These are phyloP conservation scores for Drosophila serrata DNA, from an alignment of 1,140 invertebrate genomes.

Conservation along the genomic window DNA sequence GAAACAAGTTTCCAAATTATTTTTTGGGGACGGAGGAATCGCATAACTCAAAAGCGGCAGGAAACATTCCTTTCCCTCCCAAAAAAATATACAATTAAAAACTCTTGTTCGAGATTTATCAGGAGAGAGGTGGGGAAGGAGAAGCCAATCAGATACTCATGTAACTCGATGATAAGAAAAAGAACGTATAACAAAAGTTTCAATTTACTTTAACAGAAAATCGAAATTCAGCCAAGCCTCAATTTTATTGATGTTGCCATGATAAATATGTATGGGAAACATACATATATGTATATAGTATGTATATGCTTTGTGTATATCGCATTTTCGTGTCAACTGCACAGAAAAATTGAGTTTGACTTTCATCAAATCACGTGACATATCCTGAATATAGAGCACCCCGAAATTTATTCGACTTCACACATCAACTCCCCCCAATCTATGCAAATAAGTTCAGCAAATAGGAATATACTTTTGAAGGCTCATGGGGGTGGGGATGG, in stretches of 20 bases:
- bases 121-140: not conserved
- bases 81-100: constrained; percentile 66
- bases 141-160: constrained; percentile 52
- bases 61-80: constrained; percentile 41
- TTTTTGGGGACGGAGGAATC: constrained; percentile 25
- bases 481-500: not conserved
- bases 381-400: constrained; percentile 44
- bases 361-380: constrained; percentile 74
- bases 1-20: constrained; percentile 59
- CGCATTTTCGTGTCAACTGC: constrained; percentile 51
- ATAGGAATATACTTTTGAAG: constrained; percentile 45
- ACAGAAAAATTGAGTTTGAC: constrained; percentile 63
- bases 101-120: constrained; percentile 59
- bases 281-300: not conserved
- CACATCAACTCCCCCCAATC: constrained; percentile 63
- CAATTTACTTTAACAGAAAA: constrained; percentile 41
- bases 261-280: constrained; percentile 55
- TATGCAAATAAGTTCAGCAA: constrained; percentile 75
- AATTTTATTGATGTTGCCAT: constrained; percentile 68
- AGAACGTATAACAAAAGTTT: constrained; percentile 39
- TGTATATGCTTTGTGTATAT: too few relatives aligned
- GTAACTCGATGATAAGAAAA: constrained; percentile 42
- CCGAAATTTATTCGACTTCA: constrained; percentile 56
- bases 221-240: constrained; percentile 48
- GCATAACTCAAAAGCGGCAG: constrained; percentile 60